phyloP scores from a whole-genome alignment of 2,888 invertebrate species.

The Caenorhabditis wallacei region DNA sequence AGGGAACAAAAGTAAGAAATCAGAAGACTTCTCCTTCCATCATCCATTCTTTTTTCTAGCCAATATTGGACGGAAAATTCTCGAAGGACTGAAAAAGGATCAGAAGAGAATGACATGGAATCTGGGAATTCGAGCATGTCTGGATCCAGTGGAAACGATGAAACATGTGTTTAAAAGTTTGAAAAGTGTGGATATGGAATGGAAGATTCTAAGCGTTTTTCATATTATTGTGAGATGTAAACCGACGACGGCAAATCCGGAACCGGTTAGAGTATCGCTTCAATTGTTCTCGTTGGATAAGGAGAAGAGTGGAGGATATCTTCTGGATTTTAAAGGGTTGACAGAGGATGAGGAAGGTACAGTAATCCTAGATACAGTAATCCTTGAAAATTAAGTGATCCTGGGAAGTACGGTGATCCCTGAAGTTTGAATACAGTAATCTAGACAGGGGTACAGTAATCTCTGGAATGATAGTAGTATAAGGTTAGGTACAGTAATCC shows the following conservation, averaged over 20 bases:
- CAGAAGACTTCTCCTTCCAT: background rate
- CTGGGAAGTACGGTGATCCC: background rate
- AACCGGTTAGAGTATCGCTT: constrained; percentile 91
- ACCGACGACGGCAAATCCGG: constrained; percentile 85
- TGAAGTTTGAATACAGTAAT: no score
- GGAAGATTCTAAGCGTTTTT: constrained; percentile 97
- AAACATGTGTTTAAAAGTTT: constrained; percentile 94
- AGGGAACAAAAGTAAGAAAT: background rate
- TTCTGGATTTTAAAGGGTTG: constrained; percentile 96
- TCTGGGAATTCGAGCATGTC: constrained; percentile 94
- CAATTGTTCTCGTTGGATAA: constrained; percentile 95
- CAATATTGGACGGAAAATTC: constrained; percentile 49
- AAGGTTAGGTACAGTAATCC: no score
- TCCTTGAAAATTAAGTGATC: background rate
- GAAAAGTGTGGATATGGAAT: constrained; percentile 97
- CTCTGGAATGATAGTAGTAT: no score
- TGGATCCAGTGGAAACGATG: constrained; percentile 59
- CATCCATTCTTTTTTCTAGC: background rate
- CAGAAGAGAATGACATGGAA: constrained; percentile 89
- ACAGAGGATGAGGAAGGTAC: constrained; percentile 83
- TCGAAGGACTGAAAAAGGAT: constrained; percentile 56
- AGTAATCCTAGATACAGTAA: background rate
- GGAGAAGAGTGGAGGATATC: constrained; percentile 89
- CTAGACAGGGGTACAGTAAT: no score
- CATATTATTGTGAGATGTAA: constrained; percentile 94